Percentiles rank a stretch among this genome's conserved stretches.
Evolutionary conservation across 1,140 invertebrate species (phyloP).

Genomic region (Lycorma delicatula): DNA sequence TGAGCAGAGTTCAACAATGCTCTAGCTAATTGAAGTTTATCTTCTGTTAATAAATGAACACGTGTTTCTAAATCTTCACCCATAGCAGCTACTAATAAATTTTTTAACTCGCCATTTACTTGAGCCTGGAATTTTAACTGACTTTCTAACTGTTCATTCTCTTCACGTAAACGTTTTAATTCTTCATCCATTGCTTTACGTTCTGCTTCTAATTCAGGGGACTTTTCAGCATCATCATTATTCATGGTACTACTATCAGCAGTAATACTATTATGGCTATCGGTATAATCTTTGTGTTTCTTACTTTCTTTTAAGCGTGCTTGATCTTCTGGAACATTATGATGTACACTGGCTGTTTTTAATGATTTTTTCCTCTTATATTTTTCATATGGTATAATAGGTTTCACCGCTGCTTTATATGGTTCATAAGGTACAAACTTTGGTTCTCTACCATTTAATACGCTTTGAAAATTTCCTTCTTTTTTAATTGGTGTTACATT

Average conservation of each 20-base stretch:
- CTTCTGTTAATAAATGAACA: constrained; percentile 82
- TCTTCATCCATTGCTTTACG: constrained; percentile 40
- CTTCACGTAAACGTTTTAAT: constrained; percentile 48
- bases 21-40: constrained; percentile 77
- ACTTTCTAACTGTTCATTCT: constrained; percentile 54
- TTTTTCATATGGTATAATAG: constrained; percentile 50
- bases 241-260: neutral
- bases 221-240: neutral
- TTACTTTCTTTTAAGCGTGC: constrained; percentile 33
- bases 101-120: constrained; percentile 89
- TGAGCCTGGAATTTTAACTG: constrained; percentile 64
- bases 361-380: constrained; percentile 29
- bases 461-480: constrained; percentile 29
- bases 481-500: constrained; percentile 35
- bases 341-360: constrained; percentile 1
- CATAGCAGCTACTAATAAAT: constrained; percentile 83
- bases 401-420: constrained; percentile 74
- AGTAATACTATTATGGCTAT: neutral
- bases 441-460: constrained; percentile 56
- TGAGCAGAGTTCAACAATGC: constrained; percentile 77
- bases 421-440: constrained; percentile 85
- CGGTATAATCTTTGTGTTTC: constrained; percentile 10
- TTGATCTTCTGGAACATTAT: constrained; percentile 18
- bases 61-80: constrained; percentile 85
- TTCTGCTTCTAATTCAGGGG: constrained; percentile 23